phyloP scores from a whole-genome alignment of 2,113 vertebrate species.

The Campylomormyrus numenius region DNA sequence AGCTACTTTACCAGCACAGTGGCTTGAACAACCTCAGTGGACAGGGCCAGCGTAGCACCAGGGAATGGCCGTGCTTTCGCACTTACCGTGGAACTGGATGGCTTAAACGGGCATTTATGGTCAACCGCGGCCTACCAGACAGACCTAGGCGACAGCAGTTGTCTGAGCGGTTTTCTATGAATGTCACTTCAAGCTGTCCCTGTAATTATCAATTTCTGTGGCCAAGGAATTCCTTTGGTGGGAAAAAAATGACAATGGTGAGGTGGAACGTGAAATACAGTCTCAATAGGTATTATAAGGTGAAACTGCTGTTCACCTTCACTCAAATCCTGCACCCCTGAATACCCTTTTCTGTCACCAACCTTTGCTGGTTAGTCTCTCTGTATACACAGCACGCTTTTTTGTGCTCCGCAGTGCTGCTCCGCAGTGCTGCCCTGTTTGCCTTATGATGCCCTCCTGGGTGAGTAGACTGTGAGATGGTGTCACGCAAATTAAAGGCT shows the following conservation, averaged over 20 bases:
- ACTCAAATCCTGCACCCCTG: neutral
- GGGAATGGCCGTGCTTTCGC: neutral
- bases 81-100: neutral
- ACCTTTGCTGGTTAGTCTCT: neutral
- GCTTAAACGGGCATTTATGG: neutral
- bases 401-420: neutral
- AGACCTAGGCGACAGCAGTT: neutral
- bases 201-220: neutral
- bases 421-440: no score
- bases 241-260: neutral
- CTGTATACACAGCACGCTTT: neutral
- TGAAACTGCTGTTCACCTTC: neutral
- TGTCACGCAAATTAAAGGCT: neutral
- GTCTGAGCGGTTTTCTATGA: conserved; percentile 2
- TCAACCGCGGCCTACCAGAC: neutral
- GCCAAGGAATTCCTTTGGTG: neutral
- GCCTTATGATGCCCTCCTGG: neutral
- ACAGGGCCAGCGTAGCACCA: neutral
- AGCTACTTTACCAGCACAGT: neutral
- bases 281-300: neutral
- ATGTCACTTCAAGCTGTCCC: neutral
- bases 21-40: neutral
- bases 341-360: neutral
- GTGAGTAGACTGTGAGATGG: neutral
- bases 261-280: neutral